phyloP scores from a whole-genome alignment of 2,888 invertebrate genomes.

The Andrena hattorfiana region DNA sequence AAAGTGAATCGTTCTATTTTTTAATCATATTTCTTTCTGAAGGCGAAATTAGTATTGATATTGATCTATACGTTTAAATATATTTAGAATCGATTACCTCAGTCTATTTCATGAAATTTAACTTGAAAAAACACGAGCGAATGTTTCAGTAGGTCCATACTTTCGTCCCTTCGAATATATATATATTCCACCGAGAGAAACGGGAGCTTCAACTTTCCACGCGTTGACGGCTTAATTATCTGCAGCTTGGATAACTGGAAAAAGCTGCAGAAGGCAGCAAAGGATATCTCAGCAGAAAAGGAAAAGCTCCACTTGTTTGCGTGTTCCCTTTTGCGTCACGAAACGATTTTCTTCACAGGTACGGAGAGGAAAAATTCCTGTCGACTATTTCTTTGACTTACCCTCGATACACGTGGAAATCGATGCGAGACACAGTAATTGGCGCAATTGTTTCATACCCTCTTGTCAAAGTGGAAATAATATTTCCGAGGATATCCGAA shows the following conservation, averaged over 20 bases:
- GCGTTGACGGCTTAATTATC: constrained; percentile 51
- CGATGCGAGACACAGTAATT: background rate
- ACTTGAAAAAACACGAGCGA: too few species aligned
- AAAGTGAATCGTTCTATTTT: constrained; percentile 17
- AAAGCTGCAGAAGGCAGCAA: background rate
- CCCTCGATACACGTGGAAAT: background rate
- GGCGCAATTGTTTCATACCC: background rate
- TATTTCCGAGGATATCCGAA: background rate
- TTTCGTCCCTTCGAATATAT: constrained; percentile 40
- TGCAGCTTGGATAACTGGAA: constrained; percentile 2
- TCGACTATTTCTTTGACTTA: background rate
- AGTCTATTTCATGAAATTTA: too few species aligned
- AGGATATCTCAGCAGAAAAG: background rate
- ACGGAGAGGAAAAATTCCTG: background rate
- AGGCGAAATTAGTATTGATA: background rate
- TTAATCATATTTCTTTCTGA: background rate
- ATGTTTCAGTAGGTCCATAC: background rate
- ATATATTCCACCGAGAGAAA: constrained; percentile 26
- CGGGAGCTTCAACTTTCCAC: constrained; percentile 15
- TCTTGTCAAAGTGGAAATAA: background rate
- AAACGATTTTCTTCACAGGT: background rate
- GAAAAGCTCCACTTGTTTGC: constrained; percentile 33
- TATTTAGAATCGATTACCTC: background rate
- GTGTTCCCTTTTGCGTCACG: background rate
- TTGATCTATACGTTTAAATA: background rate